phyloP scores from a whole-genome alignment of 1,140 invertebrate species.

The Vollenhovia emeryi region DNA sequence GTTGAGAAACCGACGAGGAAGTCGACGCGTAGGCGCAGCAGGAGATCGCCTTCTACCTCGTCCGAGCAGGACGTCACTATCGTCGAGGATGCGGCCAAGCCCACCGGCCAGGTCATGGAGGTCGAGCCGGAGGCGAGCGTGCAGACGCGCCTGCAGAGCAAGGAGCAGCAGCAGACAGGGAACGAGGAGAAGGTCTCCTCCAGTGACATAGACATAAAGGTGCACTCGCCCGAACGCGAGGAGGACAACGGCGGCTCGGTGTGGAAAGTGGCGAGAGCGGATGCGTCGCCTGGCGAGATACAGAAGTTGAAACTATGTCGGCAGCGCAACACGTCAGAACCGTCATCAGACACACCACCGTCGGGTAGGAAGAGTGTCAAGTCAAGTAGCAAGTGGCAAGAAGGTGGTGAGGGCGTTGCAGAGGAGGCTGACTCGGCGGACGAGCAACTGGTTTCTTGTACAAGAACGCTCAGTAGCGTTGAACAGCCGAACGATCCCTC shows the following conservation, averaged over 20 bases:
- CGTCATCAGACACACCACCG: slow-evolving; percentile 80
- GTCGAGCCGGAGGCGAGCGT: slow-evolving; percentile 61
- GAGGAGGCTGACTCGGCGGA: slow-evolving; percentile 83
- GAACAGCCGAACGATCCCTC: slow-evolving; percentile 79
- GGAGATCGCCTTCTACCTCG: slow-evolving; percentile 79
- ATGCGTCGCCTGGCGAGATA: slow-evolving; percentile 85
- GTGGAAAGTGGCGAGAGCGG: slow-evolving; percentile 86
- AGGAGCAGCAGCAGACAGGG: slow-evolving; percentile 38
- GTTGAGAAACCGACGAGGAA: slow-evolving; percentile 81
- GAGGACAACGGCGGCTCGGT: slow-evolving; percentile 77
- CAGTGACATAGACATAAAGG: slow-evolving; percentile 69
- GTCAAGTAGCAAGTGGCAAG: slow-evolving; percentile 83
- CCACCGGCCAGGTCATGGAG: slow-evolving; percentile 57
- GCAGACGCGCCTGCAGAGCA: slow-evolving; percentile 41
- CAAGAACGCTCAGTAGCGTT: slow-evolving; percentile 71
- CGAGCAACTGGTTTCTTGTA: slow-evolving; percentile 78
- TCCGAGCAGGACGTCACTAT: slow-evolving; percentile 77
- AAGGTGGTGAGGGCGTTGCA: slow-evolving; percentile 80
- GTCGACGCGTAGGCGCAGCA: slow-evolving; percentile 79
- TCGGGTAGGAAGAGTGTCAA: slow-evolving; percentile 74
- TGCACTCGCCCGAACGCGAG: slow-evolving; percentile 69
- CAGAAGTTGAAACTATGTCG: slow-evolving; percentile 85
- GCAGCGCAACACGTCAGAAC: slow-evolving; percentile 83
- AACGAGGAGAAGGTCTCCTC: slow-evolving; percentile 62
- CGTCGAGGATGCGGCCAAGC: slow-evolving; percentile 61